Evolutionary conservation across 2,797 vertebrate species (phyloP).

Genomic region (Liasis olivaceus): DNA sequence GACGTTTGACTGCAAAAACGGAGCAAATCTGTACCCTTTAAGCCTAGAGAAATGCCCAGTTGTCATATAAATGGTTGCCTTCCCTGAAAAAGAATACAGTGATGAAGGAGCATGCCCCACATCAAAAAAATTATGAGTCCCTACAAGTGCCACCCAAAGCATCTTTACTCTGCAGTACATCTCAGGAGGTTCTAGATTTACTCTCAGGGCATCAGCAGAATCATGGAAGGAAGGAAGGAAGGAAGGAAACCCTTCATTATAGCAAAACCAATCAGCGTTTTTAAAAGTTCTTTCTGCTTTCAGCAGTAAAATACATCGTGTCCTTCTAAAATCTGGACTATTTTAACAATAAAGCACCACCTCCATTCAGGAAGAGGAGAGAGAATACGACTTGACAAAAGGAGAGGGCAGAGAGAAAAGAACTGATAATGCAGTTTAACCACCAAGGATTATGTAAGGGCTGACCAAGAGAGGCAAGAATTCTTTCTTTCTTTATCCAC

Average conservation of each 20-base stretch:
- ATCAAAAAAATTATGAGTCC: background rate
- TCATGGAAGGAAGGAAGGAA: background rate
- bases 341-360: background rate
- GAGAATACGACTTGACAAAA: background rate
- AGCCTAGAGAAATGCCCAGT: background rate
- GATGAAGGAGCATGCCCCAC: background rate
- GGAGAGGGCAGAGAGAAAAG: no score
- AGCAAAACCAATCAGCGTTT: background rate
- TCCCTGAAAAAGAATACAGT: background rate
- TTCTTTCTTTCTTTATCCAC: slow-evolving; percentile 1
- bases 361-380: background rate
- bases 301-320: background rate
- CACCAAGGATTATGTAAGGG: background rate
- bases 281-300: background rate
- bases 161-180: background rate
- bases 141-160: background rate
- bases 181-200: background rate
- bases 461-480: slow-evolving; percentile 12
- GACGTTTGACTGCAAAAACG: background rate
- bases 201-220: background rate
- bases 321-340: background rate
- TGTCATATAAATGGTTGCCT: background rate
- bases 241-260: background rate
- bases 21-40: background rate
- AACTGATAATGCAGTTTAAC: background rate